Evolutionary conservation across 2,888 invertebrate species (phyloP), one percentile per base, ranked within the genome.

Genomic region (Belgica antarctica): DNA sequence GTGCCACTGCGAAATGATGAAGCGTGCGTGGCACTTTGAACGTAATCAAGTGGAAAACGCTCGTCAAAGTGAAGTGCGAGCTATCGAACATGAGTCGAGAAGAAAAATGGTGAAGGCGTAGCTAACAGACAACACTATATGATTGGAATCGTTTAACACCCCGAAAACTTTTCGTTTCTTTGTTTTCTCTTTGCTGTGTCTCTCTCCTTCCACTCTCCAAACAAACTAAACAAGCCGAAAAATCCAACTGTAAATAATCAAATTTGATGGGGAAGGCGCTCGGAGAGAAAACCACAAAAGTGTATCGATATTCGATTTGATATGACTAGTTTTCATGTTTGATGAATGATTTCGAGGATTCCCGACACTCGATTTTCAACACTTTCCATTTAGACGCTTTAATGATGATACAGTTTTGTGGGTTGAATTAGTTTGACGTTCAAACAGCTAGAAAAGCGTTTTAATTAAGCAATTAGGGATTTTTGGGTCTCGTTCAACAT

Each of bases 221-320:
- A 7, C 52, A n/a, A 52, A 10, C 22, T 52, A 22, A 52, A 52
- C 52, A 52, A 52, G 52, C 52, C 52, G 65, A 46, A 65, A 46
- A 65, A 47, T 65, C 25, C 34, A 65, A 65, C 65, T 46, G 46
- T 46, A 65, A 65, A 65, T 65, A 65, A 65, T 65, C 36, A 46
- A 62, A 62, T 62, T 62, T 34, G 62, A 62, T 36, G 25, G 59
- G 59, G 59, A 59, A 59, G 59, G 59, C 59, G 59, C 59, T 22
- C 8, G 27, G 22, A 62, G n/a, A n/a, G n/a, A n/a, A n/a, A n/a
- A 41, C 15, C 17, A 15, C 17, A 65, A 65, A 65, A 47, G 28
- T 46, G 65, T 65, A 46, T 57, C 68, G 59, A 27, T 59, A 27
- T 59, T 59, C 59, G 68, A 68, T 68, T 68, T 68, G 68, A 68